Percentiles rank a stretch among this genome's conserved stretches.
These are phyloP conservation scores for Netelia fuscicornis DNA, from an alignment of 2,888 invertebrate genomes.

Conservation along the genomic window DNA sequence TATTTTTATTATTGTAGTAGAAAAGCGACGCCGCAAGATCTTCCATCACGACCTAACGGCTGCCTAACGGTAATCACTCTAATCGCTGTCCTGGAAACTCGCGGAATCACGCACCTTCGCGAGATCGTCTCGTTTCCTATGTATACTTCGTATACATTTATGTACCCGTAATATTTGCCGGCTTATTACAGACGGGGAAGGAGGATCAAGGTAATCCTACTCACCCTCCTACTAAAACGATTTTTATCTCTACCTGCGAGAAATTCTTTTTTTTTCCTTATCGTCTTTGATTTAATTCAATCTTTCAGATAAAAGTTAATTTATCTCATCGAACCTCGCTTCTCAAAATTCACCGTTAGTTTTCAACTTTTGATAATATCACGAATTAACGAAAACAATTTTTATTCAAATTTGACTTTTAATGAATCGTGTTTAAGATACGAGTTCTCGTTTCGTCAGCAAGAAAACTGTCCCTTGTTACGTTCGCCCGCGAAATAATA, in stretches of 20 bases:
- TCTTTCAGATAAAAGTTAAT: no score
- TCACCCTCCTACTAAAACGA: not conserved
- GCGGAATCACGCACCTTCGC: conserved; percentile 67
- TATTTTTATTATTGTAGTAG: conserved; percentile 43
- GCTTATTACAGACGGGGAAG: conserved; percentile 1
- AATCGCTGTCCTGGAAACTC: conserved; percentile 77
- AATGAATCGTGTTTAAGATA: not conserved
- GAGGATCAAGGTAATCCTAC: not conserved
- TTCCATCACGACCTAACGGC: conserved; percentile 67
- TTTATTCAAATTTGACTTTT: no score
- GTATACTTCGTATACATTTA: conserved; percentile 22
- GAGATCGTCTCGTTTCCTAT: conserved; percentile 45
- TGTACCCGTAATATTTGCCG: conserved; percentile 35
- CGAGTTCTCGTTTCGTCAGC: not conserved
- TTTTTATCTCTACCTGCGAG: not conserved
- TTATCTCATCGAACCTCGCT: no score
- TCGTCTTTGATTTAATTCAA: no score
- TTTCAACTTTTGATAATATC: no score
- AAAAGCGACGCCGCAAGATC: conserved; percentile 54
- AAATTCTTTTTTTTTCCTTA: not conserved
- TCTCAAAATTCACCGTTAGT: no score
- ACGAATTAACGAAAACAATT: no score
- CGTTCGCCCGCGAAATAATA: not conserved
- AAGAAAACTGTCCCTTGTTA: not conserved
- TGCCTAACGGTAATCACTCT: conserved; percentile 75